These are phyloP conservation scores for Charaxes varanes DNA, from an alignment of 1,140 invertebrate species.

Conservation along the genomic window DNA sequence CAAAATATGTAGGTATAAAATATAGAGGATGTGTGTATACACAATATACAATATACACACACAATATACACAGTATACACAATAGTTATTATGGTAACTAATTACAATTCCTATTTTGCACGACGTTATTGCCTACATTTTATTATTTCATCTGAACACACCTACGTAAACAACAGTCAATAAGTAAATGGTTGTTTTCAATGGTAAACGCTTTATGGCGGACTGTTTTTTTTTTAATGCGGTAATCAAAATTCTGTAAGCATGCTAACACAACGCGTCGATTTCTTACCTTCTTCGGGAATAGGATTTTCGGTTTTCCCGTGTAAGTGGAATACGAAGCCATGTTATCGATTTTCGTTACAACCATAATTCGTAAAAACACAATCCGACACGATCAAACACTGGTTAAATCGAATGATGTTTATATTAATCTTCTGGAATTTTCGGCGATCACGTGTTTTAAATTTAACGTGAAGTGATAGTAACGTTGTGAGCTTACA, in stretches of 20 bases:
- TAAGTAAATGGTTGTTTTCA: slow-evolving; percentile 18
- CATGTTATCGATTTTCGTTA: slow-evolving; percentile 69
- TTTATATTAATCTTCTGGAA: slow-evolving; percentile 47
- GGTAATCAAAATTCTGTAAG: slow-evolving; percentile 13
- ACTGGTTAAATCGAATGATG: slow-evolving; percentile 35
- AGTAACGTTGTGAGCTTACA: slow-evolving; percentile 25
- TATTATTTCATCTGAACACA: slow-evolving; percentile 20
- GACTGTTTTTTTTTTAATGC: slow-evolving; percentile 8
- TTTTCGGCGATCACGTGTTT: slow-evolving; percentile 59
- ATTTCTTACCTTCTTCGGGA: slow-evolving; percentile 68
- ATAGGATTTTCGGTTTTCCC: slow-evolving; percentile 71
- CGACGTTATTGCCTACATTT: slow-evolving; percentile 10
- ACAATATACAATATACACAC: too few relatives aligned
- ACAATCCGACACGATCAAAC: slow-evolving; percentile 44
- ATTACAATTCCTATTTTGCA: slow-evolving; percentile 17
- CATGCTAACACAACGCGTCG: slow-evolving; percentile 6
- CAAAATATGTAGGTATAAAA: background rate
- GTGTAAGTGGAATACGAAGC: slow-evolving; percentile 66
- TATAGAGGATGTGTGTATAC: slow-evolving; percentile 6
- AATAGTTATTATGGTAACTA: slow-evolving; percentile 7
- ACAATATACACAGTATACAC: too few relatives aligned
- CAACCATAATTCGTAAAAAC: slow-evolving; percentile 67
- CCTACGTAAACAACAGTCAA: slow-evolving; percentile 27
- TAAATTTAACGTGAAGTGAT: slow-evolving; percentile 19
- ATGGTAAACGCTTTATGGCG: slow-evolving; percentile 10